Evolutionary conservation across 2,888 invertebrate genomes (phyloP).

Genomic region (Carcina quercana): DNA sequence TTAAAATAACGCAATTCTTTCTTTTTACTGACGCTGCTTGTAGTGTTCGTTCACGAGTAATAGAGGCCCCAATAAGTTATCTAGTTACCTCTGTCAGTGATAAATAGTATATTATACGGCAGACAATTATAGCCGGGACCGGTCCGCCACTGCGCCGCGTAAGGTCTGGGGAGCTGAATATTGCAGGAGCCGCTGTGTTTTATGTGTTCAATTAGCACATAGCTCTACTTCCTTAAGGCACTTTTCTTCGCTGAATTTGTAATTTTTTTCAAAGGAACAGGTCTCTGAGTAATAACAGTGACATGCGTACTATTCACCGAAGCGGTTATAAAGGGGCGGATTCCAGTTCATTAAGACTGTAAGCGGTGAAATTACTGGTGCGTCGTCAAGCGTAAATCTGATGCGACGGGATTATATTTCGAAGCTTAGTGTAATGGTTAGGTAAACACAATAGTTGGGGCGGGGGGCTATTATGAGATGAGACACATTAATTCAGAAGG

Average conservation of each 20-base stretch:
- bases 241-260: no score
- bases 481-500: conserved; percentile 48
- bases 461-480: conserved; percentile 35
- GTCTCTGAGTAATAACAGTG: no score
- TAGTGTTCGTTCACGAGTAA: conserved; percentile 28
- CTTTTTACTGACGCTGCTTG: conserved; percentile 25
- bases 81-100: conserved; percentile 41
- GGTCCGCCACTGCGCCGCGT: conserved; percentile 6
- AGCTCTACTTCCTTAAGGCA: neutral
- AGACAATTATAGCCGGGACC: conserved; percentile 29
- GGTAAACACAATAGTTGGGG: conserved; percentile 21
- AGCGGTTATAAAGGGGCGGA: conserved; percentile 17
- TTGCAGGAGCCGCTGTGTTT: conserved; percentile 28
- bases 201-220: conserved; percentile 31
- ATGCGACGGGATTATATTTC: conserved; percentile 29
- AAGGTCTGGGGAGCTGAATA: conserved; percentile 28
- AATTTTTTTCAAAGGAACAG: neutral
- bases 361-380: conserved; percentile 30
- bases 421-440: conserved; percentile 22
- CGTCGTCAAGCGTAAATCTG: conserved; percentile 29
- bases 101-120: conserved; percentile 30
- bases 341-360: conserved; percentile 33
- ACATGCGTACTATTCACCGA: neutral
- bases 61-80: conserved; percentile 37
- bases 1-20: conserved; percentile 12